Conservation (phyloP, 2,797 vertebrate species). For the Poecilia picta region DNA sequence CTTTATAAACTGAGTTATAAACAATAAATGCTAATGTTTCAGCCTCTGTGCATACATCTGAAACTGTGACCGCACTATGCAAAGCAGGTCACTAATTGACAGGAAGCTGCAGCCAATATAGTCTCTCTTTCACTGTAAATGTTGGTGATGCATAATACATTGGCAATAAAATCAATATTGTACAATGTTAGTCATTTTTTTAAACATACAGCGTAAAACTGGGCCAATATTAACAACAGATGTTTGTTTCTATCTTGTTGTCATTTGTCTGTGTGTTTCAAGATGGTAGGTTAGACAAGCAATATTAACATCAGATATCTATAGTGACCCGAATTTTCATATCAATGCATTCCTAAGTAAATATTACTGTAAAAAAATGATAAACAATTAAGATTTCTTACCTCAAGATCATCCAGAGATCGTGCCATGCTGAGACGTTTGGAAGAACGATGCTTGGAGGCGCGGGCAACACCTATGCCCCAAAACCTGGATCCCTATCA, state of each 20-base stretch:
- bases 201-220: neutral
- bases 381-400: constrained; percentile 62
- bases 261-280: neutral
- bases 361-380: neutral
- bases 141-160: neutral
- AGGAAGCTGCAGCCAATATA: neutral
- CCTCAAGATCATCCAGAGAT: constrained; percentile 96
- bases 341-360: neutral
- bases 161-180: neutral
- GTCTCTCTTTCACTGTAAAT: neutral
- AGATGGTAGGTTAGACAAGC: neutral
- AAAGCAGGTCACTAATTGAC: neutral
- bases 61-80: neutral
- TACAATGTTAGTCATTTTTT: neutral
- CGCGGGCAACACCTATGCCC: constrained; percentile 78
- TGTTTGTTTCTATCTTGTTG: neutral
- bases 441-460: constrained; percentile 84
- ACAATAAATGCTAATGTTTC: neutral
- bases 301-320: neutral
- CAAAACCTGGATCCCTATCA: constrained; percentile 84
- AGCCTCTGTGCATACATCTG: neutral
- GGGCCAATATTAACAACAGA: neutral
- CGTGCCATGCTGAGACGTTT: constrained; percentile 92
- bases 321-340: neutral
- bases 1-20: neutral